phyloP scores from a whole-genome alignment of 2,113 vertebrate species.

The Cacatua alba region DNA sequence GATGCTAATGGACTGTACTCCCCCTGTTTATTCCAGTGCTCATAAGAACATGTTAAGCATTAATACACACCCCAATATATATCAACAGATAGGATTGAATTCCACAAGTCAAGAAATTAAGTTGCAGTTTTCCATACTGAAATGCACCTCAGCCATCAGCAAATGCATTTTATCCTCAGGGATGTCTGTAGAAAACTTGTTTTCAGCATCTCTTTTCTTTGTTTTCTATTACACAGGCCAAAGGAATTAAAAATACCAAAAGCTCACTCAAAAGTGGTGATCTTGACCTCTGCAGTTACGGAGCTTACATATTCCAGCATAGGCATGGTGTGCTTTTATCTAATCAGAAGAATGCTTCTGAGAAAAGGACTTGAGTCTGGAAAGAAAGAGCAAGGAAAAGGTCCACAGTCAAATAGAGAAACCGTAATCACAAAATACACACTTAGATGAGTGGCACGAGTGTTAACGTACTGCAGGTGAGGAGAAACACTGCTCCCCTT shows the following conservation, averaged over 20 bases:
- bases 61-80: fast-evolving
- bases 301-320: not conserved
- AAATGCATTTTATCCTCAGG: not conserved
- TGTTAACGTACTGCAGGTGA: not conserved
- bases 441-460: not conserved
- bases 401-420: not conserved
- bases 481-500: not conserved
- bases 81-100: not conserved
- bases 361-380: not conserved
- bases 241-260: not conserved
- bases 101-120: not conserved
- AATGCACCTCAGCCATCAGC: not conserved
- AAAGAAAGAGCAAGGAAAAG: not conserved
- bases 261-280: not conserved
- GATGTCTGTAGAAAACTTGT: not conserved
- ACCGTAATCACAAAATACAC: not conserved
- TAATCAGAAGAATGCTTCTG: not conserved
- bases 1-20: not conserved
- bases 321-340: not conserved
- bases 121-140: not conserved
- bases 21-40: not conserved
- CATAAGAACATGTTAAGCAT: not conserved
- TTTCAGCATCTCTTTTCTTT: not conserved
- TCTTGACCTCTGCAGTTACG: not conserved
- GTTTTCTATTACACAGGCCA: not conserved